Base-by-base conservation (phyloP, 23 tunicate genomes). In the Halocynthia roretzi region DNA sequence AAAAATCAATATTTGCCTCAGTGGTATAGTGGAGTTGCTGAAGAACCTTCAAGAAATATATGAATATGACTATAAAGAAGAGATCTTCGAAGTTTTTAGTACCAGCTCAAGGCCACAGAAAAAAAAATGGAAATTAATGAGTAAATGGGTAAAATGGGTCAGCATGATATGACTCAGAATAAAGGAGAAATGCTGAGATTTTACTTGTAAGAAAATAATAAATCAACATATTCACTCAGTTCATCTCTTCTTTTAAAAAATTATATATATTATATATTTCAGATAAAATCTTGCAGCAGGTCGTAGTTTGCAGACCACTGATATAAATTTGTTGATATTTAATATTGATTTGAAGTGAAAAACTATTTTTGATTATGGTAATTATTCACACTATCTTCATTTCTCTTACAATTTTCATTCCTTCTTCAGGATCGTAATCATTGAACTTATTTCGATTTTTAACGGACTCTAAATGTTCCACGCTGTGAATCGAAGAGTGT, bases 381-480 rank as follows among this genome's bases (percentile, higher is more conserved):
- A 31, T 31, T 31, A 31, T 31, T 4, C 44, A 31, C 44, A 31
- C 44, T 31, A 31, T 31, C 4, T 31, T 31, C 44, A 31, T 31
- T 31, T 31, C 44, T 15, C 55, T 51, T 10, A 70, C 78, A 8
- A 54, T 74, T 74, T 74, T 50, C 78, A 74, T 74, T 74, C 78
- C 78, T 17, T 50, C 55, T 56, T 74, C 78, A 14, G 31, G 64
- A 22, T 74, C 62, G 63, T 74, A 74, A 11, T 56, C 56, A 12
- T 54, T 12, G 31, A 10, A 74, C 15, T 8, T 14, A 74, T 74
- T 64, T 54, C 78, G 55, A 44, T 74, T 56, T 8, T 54, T 54
- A 18, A 74, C 56, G 7, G 78, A 14, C 17, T 74, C 40, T 56
- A 74, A 74, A 74, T 74, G 50, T 22, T 74, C 62, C 8, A 53